Evolutionary conservation across 2,888 invertebrate genomes (phyloP).

Genomic region (Metacarcinus magister): DNA sequence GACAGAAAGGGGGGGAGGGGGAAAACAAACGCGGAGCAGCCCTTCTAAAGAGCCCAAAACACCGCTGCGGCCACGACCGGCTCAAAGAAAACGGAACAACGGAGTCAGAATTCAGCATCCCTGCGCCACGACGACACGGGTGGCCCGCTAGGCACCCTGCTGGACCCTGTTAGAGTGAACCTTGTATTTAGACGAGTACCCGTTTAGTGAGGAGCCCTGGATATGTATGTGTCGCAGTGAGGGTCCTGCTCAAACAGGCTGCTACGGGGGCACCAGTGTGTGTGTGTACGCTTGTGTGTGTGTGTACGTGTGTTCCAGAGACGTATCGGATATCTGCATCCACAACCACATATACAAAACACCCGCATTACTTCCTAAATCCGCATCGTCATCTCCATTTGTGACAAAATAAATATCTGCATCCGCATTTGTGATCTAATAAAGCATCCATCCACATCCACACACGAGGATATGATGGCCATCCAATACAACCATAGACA

Average conservation of each 20-base stretch:
- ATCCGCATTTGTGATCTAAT: too few species aligned
- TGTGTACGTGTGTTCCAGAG: neutral
- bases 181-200: constrained; percentile 77
- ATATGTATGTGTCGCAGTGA: constrained; percentile 73
- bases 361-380: neutral
- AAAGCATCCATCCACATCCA: too few species aligned
- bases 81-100: constrained; percentile 22
- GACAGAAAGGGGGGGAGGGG: neutral
- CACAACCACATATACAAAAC: too few species aligned
- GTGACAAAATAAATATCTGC: too few species aligned
- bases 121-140: constrained; percentile 72
- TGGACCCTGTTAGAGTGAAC: constrained; percentile 81
- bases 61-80: constrained; percentile 9
- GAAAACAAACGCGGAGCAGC: neutral
- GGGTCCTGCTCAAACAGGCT: constrained; percentile 18
- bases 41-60: constrained; percentile 4
- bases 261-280: constrained; percentile 21
- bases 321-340: too few species aligned
- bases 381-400: too few species aligned
- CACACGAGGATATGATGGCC: too few species aligned
- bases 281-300: constrained; percentile 7
- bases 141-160: constrained; percentile 79
- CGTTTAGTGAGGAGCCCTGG: constrained; percentile 80
- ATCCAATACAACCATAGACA: too few species aligned
- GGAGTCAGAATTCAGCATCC: constrained; percentile 40